Evolutionary conservation across 2,888 invertebrate species (phyloP).

Genomic region (Dryadula phaetusa): DNA sequence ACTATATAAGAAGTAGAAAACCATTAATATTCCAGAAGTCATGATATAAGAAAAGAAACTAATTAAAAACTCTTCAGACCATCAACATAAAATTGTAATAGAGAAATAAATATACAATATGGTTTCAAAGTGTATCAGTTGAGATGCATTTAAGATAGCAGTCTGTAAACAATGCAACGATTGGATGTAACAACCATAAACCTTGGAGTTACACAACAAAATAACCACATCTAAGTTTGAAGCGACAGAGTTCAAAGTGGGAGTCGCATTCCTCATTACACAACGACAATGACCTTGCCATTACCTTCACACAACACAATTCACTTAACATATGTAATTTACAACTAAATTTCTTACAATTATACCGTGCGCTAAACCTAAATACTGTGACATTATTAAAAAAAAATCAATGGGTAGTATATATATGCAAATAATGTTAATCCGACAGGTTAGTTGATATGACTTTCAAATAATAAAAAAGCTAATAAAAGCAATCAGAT

Average conservation of each 20-base stretch:
- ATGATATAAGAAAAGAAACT: not conserved
- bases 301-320: constrained; percentile 63
- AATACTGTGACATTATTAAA: constrained; percentile 58
- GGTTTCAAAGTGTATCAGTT: not conserved
- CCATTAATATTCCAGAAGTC: not conserved
- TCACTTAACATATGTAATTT: constrained; percentile 42
- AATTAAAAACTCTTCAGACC: not conserved
- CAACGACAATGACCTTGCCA: constrained; percentile 70
- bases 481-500: constrained; percentile 66
- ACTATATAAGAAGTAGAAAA: not conserved
- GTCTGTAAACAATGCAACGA: constrained; percentile 39
- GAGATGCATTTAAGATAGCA: constrained; percentile 24
- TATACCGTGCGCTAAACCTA: constrained; percentile 69
- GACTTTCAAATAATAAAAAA: constrained; percentile 63
- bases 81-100: not conserved
- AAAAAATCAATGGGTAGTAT: constrained; percentile 46
- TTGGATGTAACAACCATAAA: constrained; percentile 52
- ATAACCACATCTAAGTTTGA: constrained; percentile 54
- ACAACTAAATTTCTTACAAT: constrained; percentile 47
- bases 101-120: not conserved
- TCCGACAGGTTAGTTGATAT: constrained; percentile 67
- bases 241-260: constrained; percentile 52
- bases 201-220: constrained; percentile 59
- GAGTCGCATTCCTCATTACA: constrained; percentile 35
- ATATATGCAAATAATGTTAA: constrained; percentile 57